These are phyloP conservation scores for Cordylochernes scorpioides DNA, from an alignment of 2,888 invertebrate species.

Conservation along the genomic window DNA sequence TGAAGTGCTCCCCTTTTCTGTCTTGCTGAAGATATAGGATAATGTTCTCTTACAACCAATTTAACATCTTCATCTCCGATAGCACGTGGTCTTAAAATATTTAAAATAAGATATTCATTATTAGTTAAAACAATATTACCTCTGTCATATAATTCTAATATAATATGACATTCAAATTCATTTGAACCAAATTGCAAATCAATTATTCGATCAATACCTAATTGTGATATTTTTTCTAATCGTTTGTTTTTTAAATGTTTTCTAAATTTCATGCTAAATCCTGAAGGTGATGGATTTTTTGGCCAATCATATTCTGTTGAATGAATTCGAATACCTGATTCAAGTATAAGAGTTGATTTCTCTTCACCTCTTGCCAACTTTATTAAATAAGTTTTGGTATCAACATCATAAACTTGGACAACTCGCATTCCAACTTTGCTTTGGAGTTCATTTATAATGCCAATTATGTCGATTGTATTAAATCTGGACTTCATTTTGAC, in stretches of 20 bases:
- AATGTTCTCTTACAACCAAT: slow-evolving; percentile 75
- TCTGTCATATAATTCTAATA: slow-evolving; percentile 76
- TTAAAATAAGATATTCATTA: slow-evolving; percentile 57
- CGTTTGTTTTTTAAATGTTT: slow-evolving; percentile 91
- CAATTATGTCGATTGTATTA: slow-evolving; percentile 71
- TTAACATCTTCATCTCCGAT: slow-evolving; percentile 47
- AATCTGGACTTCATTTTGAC: slow-evolving; percentile 88
- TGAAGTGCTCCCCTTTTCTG: slow-evolving; percentile 23
- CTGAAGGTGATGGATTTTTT: slow-evolving; percentile 75
- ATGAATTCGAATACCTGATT: slow-evolving; percentile 80
- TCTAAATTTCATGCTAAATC: slow-evolving; percentile 93
- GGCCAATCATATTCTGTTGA: slow-evolving; percentile 94
- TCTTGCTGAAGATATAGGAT: slow-evolving; percentile 52
- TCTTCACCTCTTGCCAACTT: slow-evolving; percentile 41
- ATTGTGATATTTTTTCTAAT: slow-evolving; percentile 51
- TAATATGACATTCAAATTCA: slow-evolving; percentile 48
- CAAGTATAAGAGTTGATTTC: slow-evolving; percentile 61
- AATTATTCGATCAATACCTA: slow-evolving; percentile 77
- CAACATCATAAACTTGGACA: slow-evolving; percentile 88
- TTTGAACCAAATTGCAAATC: slow-evolving; percentile 64
- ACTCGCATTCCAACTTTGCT: slow-evolving; percentile 67
- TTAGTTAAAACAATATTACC: slow-evolving; percentile 90
- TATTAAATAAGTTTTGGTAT: slow-evolving; percentile 80
- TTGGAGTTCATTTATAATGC: slow-evolving; percentile 53
- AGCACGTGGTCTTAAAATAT: slow-evolving; percentile 66